Evolutionary conservation across 53 echinoderm and acorn worm genomes (phyloP).

Genomic region (Glandiceps talaboti): DNA sequence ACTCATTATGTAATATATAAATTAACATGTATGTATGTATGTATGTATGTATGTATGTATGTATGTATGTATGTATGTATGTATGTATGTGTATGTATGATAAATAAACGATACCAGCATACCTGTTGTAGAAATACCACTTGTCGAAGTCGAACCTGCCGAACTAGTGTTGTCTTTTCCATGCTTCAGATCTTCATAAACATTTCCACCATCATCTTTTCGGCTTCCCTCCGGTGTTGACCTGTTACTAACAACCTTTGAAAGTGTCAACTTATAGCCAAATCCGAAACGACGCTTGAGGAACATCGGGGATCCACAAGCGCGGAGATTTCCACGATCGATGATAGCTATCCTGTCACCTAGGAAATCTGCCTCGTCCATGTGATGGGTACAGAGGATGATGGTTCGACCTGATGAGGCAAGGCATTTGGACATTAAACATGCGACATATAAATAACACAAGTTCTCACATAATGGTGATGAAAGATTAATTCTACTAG

Average conservation of each 20-base stretch:
- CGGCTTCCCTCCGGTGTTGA: conserved; percentile 19
- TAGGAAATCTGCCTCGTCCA: conserved; percentile 90
- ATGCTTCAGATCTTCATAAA: background rate
- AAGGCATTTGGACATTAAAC: too few species aligned
- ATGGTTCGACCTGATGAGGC: conserved; percentile 56
- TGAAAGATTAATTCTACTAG: too few species aligned
- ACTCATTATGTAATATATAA: too few species aligned
- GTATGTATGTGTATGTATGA: too few species aligned
- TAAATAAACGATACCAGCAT: too few species aligned
- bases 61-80: too few species aligned
- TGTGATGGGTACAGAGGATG: conserved; percentile 89
- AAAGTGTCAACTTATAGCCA: conserved; percentile 56
- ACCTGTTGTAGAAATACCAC: too few species aligned
- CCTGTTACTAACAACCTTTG: conserved; percentile 34
- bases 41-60: too few species aligned
- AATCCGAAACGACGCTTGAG: conserved; percentile 57
- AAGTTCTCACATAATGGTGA: too few species aligned
- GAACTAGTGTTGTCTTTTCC: background rate
- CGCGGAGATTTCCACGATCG: conserved; percentile 69
- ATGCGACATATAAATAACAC: too few species aligned
- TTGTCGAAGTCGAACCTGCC: background rate
- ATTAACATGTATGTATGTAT: too few species aligned
- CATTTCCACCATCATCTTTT: background rate
- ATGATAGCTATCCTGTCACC: conserved; percentile 86
- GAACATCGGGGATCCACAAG: conserved; percentile 72